phyloP scores from a whole-genome alignment of 2,113 vertebrate species.

The Potamarius usumacintae region DNA sequence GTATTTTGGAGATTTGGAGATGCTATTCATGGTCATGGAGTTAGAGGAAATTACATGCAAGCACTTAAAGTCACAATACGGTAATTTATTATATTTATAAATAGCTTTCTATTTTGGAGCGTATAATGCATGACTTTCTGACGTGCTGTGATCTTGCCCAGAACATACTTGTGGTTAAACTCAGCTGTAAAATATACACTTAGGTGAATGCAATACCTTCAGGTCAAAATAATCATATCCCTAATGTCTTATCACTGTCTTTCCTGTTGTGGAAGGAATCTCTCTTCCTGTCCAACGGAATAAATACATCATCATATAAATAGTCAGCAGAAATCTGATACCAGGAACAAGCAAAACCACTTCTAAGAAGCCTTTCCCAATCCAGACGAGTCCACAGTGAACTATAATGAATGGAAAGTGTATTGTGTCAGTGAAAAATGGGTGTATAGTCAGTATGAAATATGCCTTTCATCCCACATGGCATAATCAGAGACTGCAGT shows the following conservation, averaged over 20 bases:
- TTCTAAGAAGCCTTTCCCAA: slow-evolving; percentile 68
- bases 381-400: slow-evolving; percentile 70
- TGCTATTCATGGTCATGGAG: slow-evolving; percentile 19
- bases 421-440: slow-evolving; percentile 74
- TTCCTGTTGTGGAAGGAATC: slow-evolving; percentile 73
- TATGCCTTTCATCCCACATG: slow-evolving; percentile 71
- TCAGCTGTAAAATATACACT: slow-evolving; percentile 66
- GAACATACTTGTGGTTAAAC: slow-evolving; percentile 70
- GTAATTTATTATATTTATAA: slow-evolving; percentile 48
- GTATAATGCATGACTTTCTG: slow-evolving; percentile 67
- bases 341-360: slow-evolving; percentile 70
- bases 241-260: slow-evolving; percentile 74
- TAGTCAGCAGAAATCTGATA: slow-evolving; percentile 70
- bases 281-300: slow-evolving; percentile 72
- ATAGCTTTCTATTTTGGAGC: slow-evolving; percentile 62
- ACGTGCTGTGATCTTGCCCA: slow-evolving; percentile 67
- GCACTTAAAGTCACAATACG: slow-evolving; percentile 45
- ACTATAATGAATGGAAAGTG: slow-evolving; percentile 75
- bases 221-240: slow-evolving; percentile 76
- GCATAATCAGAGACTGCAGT: slow-evolving; percentile 71
- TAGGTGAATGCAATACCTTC: slow-evolving; percentile 69
- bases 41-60: slow-evolving; percentile 35
- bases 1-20: neutral
- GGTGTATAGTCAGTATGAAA: slow-evolving; percentile 68
- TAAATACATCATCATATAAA: slow-evolving; percentile 75